Conservation (phyloP, 2,113 vertebrate genomes). For the Brienomyrus brachyistius region DNA sequence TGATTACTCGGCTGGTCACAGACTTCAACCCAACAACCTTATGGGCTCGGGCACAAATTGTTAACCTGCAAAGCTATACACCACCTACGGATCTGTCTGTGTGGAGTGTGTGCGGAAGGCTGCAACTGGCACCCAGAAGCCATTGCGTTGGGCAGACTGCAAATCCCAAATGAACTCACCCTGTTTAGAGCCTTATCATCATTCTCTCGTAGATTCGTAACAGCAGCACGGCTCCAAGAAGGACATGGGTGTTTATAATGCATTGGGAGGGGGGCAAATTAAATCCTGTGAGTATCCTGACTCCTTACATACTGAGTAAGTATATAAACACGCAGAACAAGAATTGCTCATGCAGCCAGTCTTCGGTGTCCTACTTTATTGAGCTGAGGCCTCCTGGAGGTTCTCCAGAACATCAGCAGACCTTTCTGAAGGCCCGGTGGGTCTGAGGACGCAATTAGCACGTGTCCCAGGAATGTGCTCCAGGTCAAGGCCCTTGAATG, state of each 20-base stretch:
- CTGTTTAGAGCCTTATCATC: constrained; percentile 61
- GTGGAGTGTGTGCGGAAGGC: not conserved
- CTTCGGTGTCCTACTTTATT: not conserved
- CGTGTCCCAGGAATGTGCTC: not conserved
- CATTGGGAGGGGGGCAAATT: constrained; percentile 41
- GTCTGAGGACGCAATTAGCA: not conserved
- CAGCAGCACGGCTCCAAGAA: constrained; percentile 49
- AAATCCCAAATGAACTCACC: constrained; percentile 56
- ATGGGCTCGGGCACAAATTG: not conserved
- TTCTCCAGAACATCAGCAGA: not conserved
- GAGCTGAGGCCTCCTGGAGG: not conserved
- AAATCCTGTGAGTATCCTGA: constrained; percentile 27
- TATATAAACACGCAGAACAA: not conserved
- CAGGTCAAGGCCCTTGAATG: not conserved
- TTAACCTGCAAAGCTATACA: not conserved
- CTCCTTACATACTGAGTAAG: constrained; percentile 22
- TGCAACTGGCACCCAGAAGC: not conserved
- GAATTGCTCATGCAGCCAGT: constrained; percentile 22
- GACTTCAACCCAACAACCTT: not conserved
- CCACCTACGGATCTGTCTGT: not conserved
- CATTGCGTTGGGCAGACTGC: constrained; percentile 52
- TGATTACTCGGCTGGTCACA: not conserved
- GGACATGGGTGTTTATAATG: constrained; percentile 35
- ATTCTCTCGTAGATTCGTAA: constrained; percentile 58
- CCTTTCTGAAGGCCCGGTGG: not conserved